Evolutionary conservation across 2,888 invertebrate species (phyloP), one percentile per base, ranked within the genome.

Genomic region (Cephus sareptanus): DNA sequence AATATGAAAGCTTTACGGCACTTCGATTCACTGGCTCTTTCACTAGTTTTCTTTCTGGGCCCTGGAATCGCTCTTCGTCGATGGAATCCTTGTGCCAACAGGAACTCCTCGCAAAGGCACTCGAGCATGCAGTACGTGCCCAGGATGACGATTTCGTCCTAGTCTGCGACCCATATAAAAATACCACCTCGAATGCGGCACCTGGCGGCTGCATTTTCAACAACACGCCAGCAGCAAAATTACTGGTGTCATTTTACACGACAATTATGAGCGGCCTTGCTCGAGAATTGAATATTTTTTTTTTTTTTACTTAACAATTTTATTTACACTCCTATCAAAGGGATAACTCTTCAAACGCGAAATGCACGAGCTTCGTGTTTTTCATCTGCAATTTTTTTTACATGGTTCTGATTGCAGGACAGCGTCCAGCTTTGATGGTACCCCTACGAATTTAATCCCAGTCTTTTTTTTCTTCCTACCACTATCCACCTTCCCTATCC

Each of bases 51-150:
- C 56, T 9, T 23, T 56, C 56, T 56, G 23, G 23, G 56, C 6
- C 23, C 56, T 23, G 56, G 23, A 56, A 56, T 56, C 56, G 56
- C 6, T 56, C 56, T 23, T 23, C 56, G 56, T 77, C 74, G 40
- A 11, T 34, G 74, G 76, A 79, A 78, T 80, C 78, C 78, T 75
- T 75, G 78, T 80, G 78, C 80, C 80, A 80, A 78, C 74, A 76
- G 73, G 75, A 76, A 80, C 78, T 78, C 71, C 73, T 56, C 75
- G 79, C 76, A 75, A 76, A 77, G 82, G 79, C 80, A 80, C 80
- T 78, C 77, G 78, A 79, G 77, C 81, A 77, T 78, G 80, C 79
- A 73, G 79, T 82, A 84, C 83, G 84, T 83, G 84, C 79, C 76
- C 79, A 74, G 83, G 81, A 80, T 81, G 79, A 80, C 80, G 82